phyloP scores from a whole-genome alignment of 2,113 vertebrate species.

The Cnemophilus loriae region DNA sequence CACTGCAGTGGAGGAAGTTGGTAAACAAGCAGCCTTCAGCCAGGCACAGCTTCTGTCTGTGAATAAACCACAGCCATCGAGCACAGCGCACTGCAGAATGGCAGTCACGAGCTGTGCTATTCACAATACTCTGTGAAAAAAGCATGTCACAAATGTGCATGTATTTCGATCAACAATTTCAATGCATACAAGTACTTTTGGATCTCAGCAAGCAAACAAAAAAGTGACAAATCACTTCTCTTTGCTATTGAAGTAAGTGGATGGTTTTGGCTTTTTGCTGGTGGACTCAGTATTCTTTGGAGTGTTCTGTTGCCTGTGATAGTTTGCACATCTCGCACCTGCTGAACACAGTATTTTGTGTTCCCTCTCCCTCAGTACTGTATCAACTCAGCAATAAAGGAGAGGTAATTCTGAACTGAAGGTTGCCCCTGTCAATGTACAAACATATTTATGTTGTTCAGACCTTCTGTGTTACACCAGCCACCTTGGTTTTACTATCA shows the following conservation, averaged over 20 bases:
- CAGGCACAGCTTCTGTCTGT: not conserved
- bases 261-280: not conserved
- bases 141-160: not conserved
- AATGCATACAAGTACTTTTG: not conserved
- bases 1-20: not conserved
- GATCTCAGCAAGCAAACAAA: not conserved
- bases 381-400: not conserved
- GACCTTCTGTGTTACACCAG: not conserved
- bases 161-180: not conserved
- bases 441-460: not conserved
- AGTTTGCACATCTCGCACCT: not conserved
- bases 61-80: not conserved
- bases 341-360: not conserved
- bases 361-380: not conserved
- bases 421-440: not conserved
- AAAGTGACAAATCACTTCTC: not conserved
- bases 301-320: not conserved
- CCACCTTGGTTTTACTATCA: not conserved
- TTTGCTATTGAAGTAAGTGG: not conserved
- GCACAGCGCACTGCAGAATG: not conserved
- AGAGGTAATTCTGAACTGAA: not conserved
- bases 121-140: conserved; percentile 16
- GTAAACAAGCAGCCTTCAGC: not conserved
- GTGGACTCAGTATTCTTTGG: not conserved
- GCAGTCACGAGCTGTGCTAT: rapidly evolving